Conservation (phyloP, 2,797 vertebrate species). For the Molothrus ater region DNA sequence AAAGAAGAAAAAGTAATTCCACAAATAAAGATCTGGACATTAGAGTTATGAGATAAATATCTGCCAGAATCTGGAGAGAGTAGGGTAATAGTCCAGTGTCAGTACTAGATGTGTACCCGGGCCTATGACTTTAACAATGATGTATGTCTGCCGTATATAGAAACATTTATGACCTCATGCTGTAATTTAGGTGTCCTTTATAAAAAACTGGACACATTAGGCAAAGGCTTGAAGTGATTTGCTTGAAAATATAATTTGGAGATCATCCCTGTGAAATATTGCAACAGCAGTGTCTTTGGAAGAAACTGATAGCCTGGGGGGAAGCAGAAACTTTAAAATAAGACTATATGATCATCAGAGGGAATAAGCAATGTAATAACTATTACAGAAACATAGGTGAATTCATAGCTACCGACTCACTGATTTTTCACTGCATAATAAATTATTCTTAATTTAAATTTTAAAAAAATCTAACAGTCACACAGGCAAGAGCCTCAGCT, state of each 20-base stretch:
- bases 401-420: background rate
- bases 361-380: background rate
- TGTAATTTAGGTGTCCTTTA: background rate
- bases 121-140: background rate
- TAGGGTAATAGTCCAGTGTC: background rate
- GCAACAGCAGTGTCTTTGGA: background rate
- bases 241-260: background rate
- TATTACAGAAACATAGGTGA: background rate
- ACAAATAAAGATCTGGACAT: background rate
- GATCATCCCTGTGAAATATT: background rate
- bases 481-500: background rate
- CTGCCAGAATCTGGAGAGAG: background rate
- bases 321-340: background rate
- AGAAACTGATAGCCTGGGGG: background rate
- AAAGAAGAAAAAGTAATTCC: background rate
- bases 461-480: background rate
- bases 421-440: background rate
- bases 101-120: background rate
- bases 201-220: background rate
- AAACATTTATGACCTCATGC: background rate
- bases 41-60: background rate
- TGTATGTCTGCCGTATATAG: background rate
- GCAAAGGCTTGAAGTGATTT: background rate
- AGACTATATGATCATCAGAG: background rate
- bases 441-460: background rate